Conservation (phyloP, 2,888 invertebrate species). For the Sicus ferrugineus region DNA sequence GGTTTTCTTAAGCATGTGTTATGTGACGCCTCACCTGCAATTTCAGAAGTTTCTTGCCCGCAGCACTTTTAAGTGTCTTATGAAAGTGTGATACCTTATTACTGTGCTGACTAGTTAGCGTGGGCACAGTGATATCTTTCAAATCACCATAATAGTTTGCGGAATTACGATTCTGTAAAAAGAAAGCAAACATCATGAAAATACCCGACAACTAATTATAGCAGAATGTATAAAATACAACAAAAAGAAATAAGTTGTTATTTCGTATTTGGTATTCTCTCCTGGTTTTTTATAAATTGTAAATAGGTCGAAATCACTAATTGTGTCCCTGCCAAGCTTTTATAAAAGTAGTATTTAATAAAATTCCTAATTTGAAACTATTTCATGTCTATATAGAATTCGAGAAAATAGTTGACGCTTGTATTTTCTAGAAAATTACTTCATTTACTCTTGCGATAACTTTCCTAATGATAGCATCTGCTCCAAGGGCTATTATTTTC, state of each 20-base stretch:
- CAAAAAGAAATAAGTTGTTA: no score
- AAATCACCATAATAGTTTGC: conserved; percentile 83
- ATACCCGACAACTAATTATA: background rate
- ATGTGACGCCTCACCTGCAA: conserved; percentile 76
- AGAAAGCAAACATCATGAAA: conserved; percentile 41
- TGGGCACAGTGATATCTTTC: conserved; percentile 91
- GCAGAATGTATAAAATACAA: no score
- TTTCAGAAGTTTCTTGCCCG: conserved; percentile 83
- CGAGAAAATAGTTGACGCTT: no score
- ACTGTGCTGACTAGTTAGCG: conserved; percentile 84
- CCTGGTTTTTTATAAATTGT: no score
- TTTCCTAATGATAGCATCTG: background rate
- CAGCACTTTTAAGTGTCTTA: conserved; percentile 88
- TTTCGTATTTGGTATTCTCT: no score
- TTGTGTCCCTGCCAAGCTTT: no score
- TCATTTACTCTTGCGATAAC: no score
- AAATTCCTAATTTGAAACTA: no score
- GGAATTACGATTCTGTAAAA: conserved; percentile 69
- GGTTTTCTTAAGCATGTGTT: background rate
- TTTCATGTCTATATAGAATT: no score
- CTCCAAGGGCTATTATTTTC: conserved; percentile 7
- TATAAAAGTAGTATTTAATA: no score
- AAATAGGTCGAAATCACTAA: no score
- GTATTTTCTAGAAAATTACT: no score
- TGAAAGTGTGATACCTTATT: conserved; percentile 95